Evolutionary conservation across 2,113 vertebrate genomes (phyloP).

Genomic region (Semnornis frantzii): DNA sequence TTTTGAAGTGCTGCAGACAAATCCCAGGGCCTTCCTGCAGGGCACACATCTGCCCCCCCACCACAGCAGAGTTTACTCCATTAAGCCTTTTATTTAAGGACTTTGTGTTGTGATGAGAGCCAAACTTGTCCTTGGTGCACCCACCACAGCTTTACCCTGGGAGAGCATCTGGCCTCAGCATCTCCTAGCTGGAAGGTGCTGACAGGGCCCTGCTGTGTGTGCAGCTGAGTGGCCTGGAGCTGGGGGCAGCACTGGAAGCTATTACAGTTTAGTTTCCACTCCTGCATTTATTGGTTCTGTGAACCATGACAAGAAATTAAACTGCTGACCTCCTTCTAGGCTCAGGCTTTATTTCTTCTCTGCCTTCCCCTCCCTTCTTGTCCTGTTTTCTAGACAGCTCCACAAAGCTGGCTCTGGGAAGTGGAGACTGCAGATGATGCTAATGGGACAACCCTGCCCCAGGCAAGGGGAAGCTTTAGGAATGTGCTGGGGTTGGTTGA

Average conservation of each 20-base stretch:
- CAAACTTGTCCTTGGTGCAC: neutral
- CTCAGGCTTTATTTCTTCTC: rapidly evolving
- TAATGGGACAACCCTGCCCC: neutral
- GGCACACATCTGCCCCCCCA: neutral
- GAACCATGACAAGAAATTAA: constrained; percentile 78
- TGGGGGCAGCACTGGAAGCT: constrained; percentile 63
- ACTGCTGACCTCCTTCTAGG: constrained; percentile 51
- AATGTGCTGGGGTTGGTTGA: neutral
- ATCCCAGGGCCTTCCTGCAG: neutral
- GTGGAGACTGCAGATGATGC: neutral
- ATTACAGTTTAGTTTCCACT: constrained; percentile 61
- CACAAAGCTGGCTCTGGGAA: neutral
- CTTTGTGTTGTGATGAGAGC: neutral
- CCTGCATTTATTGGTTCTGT: constrained; percentile 78
- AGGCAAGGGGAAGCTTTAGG: neutral
- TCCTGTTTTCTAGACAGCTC: neutral
- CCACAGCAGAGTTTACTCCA: neutral
- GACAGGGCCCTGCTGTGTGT: too few relatives aligned
- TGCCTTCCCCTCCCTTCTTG: rapidly evolving
- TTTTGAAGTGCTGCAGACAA: neutral
- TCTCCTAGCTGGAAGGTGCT: neutral
- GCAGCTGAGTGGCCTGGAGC: neutral
- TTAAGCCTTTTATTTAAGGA: neutral
- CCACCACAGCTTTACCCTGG: neutral
- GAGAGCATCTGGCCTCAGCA: neutral